Base-by-base conservation (phyloP, 2,797 vertebrate species). In the Gallirallus australis region DNA sequence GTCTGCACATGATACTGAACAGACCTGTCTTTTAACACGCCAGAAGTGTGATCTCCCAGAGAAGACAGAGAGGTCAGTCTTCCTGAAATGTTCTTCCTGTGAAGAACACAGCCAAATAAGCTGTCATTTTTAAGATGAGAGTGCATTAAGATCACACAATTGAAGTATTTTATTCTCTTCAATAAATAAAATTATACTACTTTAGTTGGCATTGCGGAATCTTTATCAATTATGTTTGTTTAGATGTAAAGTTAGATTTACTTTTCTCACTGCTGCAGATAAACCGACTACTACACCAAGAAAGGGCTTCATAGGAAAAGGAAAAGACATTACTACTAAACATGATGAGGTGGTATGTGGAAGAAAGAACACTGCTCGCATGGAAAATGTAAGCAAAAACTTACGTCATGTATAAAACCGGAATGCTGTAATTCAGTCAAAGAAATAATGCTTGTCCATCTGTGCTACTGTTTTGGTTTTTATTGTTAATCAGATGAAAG, bases 241-340 rank as follows among this genome's bases (percentile, higher is more conserved):
- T 77, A 79, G 12, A 14, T 42, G 33, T 81, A 27, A 59, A 81
- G 14, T 75, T 81, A 18, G 18, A 48, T 57, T 84, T 61, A 2
- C 89, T 73, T 86, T 93, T 89, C 59, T 69, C 24, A 60, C 90
- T 71, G 17, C 72, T 63, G 85, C 97, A 99, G 99, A 98, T 92
- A 99, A 99, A 94, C 99, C 99, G 71, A 98, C 98, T 95, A 98
- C 98, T 18, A 99, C 98, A 16, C 99, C 99, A 3, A 99, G 98
- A 95, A 99, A 97, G 84, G 99, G 99, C 45, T 99, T 99, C 96
- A 95, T 94, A 30, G 99, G 99, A 78, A 99, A 99, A 97, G 99
- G 99, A 89, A 99, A 99, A 98, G 99, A 99, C 96, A 99, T 99
- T 96, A 99, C 99, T 59, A 99, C 99, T 28, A 99, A 99, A 95